Percentiles rank a stretch among this genome's conserved stretches.
Conservation (phyloP, 1,140 invertebrate species). For the Drosophila prosaltans region DNA sequence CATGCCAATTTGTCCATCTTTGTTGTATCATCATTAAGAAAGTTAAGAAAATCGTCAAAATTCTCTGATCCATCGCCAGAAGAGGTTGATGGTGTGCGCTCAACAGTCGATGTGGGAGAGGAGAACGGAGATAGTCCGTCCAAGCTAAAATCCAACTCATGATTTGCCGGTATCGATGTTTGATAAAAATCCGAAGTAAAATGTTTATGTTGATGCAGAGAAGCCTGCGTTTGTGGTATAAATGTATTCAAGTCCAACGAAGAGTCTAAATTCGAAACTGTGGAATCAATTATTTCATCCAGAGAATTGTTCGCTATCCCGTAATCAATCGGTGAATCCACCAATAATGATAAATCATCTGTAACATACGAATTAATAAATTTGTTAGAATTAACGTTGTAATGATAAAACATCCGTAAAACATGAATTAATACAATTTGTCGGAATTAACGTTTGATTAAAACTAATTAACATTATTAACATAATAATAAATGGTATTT, state of each 20-base stretch:
- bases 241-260: slow-evolving; percentile 58
- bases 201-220: slow-evolving; percentile 27
- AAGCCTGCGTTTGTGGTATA: slow-evolving; percentile 23
- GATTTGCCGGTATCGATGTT: slow-evolving; percentile 10
- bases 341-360: slow-evolving; percentile 66
- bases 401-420: slow-evolving; percentile 64
- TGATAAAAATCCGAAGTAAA: slow-evolving; percentile 36
- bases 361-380: slow-evolving; percentile 18
- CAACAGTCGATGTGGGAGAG: slow-evolving; percentile 9
- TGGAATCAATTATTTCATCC: slow-evolving; percentile 62
- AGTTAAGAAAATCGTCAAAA: slow-evolving; percentile 54
- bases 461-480: too few relatives aligned
- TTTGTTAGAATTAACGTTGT: background rate
- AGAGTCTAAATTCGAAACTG: slow-evolving; percentile 53
- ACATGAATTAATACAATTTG: background rate
- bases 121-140: slow-evolving; percentile 30
- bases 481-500: background rate
- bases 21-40: slow-evolving; percentile 49
- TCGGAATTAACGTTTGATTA: background rate
- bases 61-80: slow-evolving; percentile 19
- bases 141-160: slow-evolving; percentile 52
- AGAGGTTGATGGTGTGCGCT: slow-evolving; percentile 10
- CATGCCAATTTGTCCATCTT: slow-evolving; percentile 49
- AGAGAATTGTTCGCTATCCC: slow-evolving; percentile 54
- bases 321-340: slow-evolving; percentile 51